Percentiles rank a stretch among this genome's conserved stretches.
Evolutionary conservation across 2,797 vertebrate species (phyloP).

Genomic region (Molossus molossus): DNA sequence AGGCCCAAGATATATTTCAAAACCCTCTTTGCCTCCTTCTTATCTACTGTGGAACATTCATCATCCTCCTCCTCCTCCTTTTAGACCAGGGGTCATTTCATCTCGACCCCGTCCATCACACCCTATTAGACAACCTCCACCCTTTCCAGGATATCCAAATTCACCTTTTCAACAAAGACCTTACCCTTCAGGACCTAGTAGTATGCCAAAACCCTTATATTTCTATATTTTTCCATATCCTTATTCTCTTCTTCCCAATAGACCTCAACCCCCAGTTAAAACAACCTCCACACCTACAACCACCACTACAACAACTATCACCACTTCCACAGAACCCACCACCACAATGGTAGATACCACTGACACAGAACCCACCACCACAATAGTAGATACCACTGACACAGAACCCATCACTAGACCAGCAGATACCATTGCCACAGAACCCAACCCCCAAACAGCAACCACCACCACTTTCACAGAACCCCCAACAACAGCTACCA

Average conservation of each 20-base stretch:
- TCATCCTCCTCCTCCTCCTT: neutral
- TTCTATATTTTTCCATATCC: neutral
- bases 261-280: neutral
- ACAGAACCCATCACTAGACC: neutral
- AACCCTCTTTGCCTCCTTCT: rapidly evolving
- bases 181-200: neutral
- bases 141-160: neutral
- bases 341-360: neutral
- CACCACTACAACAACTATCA: neutral
- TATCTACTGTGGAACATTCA: neutral
- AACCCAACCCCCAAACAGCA: neutral
- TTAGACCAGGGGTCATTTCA: neutral
- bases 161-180: neutral
- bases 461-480: no score
- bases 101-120: neutral
- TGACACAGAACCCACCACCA: neutral
- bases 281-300: neutral
- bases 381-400: no score
- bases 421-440: neutral
- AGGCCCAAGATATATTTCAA: no score
- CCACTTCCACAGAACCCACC: neutral
- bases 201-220: neutral
- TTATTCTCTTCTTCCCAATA: rapidly evolving
- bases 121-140: neutral
- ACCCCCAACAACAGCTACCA: no score